Percentiles rank a stretch among this genome's conserved stretches.
These are phyloP conservation scores for Aegotheles bennettii DNA, from an alignment of 2,113 vertebrate genomes.

Conservation along the genomic window DNA sequence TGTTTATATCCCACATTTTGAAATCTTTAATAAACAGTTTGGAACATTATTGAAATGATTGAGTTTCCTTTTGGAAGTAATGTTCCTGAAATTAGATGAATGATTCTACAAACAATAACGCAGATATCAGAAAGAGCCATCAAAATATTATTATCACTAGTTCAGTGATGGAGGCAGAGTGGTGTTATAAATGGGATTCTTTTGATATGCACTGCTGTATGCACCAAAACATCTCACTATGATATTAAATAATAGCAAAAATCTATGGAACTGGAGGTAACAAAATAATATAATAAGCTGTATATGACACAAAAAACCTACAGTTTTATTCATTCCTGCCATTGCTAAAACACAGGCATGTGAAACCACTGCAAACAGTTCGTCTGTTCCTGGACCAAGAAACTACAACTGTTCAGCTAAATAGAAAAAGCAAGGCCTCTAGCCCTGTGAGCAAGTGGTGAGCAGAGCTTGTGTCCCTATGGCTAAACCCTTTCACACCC, in stretches of 20 bases:
- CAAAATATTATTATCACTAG: neutral
- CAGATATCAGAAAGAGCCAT: neutral
- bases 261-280: neutral
- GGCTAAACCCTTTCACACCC: neutral
- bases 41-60: neutral
- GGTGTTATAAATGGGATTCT: neutral
- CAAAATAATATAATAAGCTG: neutral
- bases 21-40: neutral
- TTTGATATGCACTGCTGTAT: neutral
- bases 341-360: neutral
- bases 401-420: neutral
- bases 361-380: neutral
- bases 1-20: neutral
- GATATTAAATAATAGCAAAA: neutral
- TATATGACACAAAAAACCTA: neutral
- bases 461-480: neutral
- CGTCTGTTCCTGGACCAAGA: neutral
- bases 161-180: neutral
- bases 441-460: neutral
- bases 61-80: neutral
- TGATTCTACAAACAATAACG: slow-evolving; percentile 14
- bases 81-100: neutral
- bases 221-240: neutral
- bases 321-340: neutral
- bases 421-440: neutral